Base-by-base conservation (phyloP, 1,140 invertebrate species). In the Hypsibius dujardini region DNA sequence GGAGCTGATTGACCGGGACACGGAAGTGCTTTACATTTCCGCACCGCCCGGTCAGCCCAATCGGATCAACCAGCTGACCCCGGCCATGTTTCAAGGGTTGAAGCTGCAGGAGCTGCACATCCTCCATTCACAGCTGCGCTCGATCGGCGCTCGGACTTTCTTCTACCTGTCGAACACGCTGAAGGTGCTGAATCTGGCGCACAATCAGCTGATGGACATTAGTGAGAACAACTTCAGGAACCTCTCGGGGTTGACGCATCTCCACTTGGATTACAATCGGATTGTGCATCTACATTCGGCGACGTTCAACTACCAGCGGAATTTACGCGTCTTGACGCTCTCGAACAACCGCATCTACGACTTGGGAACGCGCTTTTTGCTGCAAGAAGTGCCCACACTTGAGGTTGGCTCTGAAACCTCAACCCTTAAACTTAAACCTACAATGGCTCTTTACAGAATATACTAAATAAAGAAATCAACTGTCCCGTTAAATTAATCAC, bases 221-320 rank as follows among this genome's bases (percentile, higher is more conserved):
- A 12, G 45, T 67, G 62, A 67, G 42, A 67, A 67, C 62, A 67
- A 67, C 42, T 67, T 67, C 42, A 12, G 62, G 3, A 67, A 67
- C 45, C 42, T 67, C 7, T 67, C 62, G 3, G 12, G 7, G 42
- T 42, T 67, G 62, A 67, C 62, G 12, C 62, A 67, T 45, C 42
- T 67, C 12, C 62, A 67, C 45, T 42, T 67, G 12, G 62, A 67
- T 42, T 42, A 67, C 42, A 67, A 67, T 42, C 12, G 45, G 42
- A 12, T 67, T 7, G 45, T 3, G 12, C 12, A 67, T 67, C 12
- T 67, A 15, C 62, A 67, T 67, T 67, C 62, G 12, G 62, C 62
- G 3, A 42, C 42, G 7, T 67, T 67, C 45, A 67, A 67, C 45
- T 67, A 67, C 45, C 62, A 67, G 62, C 12, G 42, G 42, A 67